Conservation (phyloP, 1,140 invertebrate genomes). For the Bemisia tabaci region DNA sequence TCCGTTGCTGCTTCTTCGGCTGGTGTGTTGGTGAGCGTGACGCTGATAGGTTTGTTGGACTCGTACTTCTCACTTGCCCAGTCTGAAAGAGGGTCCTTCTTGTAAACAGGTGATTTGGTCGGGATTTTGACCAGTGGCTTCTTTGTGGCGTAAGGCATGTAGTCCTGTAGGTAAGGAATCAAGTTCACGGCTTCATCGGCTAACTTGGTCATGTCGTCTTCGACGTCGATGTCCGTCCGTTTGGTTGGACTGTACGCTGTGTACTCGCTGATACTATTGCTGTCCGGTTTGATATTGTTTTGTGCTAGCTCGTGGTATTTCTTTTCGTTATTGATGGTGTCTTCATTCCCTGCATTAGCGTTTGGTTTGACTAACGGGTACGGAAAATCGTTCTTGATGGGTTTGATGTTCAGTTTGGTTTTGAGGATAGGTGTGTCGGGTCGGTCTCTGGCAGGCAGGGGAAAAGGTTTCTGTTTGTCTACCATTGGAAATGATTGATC, state of each 20-base stretch:
- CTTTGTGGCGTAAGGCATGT: conserved; percentile 31
- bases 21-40: conserved; percentile 18
- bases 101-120: not conserved
- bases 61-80: not conserved
- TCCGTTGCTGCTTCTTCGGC: conserved; percentile 1
- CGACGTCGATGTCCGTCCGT: conserved; percentile 16
- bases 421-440: conserved; percentile 34
- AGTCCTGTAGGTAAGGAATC: conserved; percentile 38
- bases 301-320: conserved; percentile 5
- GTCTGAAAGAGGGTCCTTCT: not conserved
- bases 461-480: conserved; percentile 34
- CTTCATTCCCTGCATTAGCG: conserved; percentile 7
- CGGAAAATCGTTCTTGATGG: conserved; percentile 25
- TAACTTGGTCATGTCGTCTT: conserved; percentile 5
- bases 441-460: conserved; percentile 31
- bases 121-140: not conserved
- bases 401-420: conserved; percentile 30
- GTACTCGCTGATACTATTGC: conserved; percentile 19
- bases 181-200: conserved; percentile 26
- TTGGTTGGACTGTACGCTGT: conserved; percentile 23
- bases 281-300: conserved; percentile 3
- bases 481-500: conserved; percentile 26
- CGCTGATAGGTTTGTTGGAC: conserved; percentile 17
- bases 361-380: conserved; percentile 22
- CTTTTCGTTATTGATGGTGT: not conserved